Evolutionary conservation across 1,140 invertebrate species (phyloP), one percentile per base, ranked within the genome.

Genomic region (Venturia canescens): DNA sequence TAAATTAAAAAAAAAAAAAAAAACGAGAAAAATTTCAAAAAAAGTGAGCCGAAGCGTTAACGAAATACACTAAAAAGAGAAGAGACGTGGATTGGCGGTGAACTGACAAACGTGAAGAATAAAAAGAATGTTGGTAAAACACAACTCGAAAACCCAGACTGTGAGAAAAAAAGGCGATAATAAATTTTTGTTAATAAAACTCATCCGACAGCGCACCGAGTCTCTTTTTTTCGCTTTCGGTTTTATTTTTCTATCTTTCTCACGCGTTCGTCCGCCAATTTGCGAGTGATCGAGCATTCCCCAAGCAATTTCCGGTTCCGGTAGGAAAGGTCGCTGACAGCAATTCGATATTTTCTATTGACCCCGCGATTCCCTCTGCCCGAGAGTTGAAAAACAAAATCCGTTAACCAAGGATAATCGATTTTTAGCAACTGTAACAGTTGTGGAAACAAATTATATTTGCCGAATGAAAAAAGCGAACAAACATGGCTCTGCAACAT

Each of bases 161-260:
- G 66, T 27, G 29, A 13, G 15, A n/a, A 29, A n/a, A 31, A 44
- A 34, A 60, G 31, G 75, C 75, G 53, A 77, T 77, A 77, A 77
- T 77, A 77, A 77, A 77, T 77, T 77, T 77, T 57, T 66, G 75
- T 77, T 77, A 77, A 77, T 77, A 77, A 77, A 77, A 77, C 75
- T 66, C 75, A 77, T 77, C 63, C 57, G 75, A 77, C 75, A 77
- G 27, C 13, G 27, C 31, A 74, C 15, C 29, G 57, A 18, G 26
- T 50, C 26, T 57, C 57, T 16, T 31, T 21, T 26, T n/a, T n/a
- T 29, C 27, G 26, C 53, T 44, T 11, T 44, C 38, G 38, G n/a
- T n/a, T n/a, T 44, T 44, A 4, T 44, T 44, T 3, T 44, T 44
- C 11, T 44, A 11, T 44, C 38, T 44, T 44, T 9, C 38, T 44